These are phyloP conservation scores for Novumbra hubbsi DNA, from an alignment of 2,797 vertebrate genomes.

Conservation along the genomic window DNA sequence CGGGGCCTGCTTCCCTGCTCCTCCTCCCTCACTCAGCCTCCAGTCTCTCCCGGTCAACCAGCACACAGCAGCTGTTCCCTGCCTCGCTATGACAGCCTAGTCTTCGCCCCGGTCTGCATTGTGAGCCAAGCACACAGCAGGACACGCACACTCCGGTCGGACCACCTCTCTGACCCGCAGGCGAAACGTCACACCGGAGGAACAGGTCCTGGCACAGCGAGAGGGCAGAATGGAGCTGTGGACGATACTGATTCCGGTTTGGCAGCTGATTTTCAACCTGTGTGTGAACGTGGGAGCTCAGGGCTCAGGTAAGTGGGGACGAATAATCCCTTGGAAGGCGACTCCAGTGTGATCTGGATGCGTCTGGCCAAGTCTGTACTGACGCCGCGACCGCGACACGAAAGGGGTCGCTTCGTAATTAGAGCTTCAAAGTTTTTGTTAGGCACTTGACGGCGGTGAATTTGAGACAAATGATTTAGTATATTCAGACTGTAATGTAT, in stretches of 20 bases:
- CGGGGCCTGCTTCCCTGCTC: conserved; percentile 45
- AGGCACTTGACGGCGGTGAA: neutral
- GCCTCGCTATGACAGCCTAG: conserved; percentile 39
- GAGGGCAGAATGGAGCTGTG: conserved; percentile 62
- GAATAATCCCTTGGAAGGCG: neutral
- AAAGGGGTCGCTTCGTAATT: neutral
- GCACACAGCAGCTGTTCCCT: conserved; percentile 1
- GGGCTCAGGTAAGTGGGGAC: conserved; percentile 69
- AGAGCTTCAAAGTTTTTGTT: neutral
- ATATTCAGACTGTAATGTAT: conserved; percentile 39
- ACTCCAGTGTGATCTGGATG: neutral
- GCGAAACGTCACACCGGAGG: conserved; percentile 33
- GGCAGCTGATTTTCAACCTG: conserved; percentile 65
- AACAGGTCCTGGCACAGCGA: conserved; percentile 49
- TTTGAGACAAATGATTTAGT: conserved; percentile 17
- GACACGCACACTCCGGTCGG: conserved; percentile 18
- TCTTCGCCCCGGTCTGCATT: conserved; percentile 32
- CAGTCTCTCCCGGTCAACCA: neutral
- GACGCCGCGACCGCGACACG: neutral
- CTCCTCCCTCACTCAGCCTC: conserved; percentile 59
- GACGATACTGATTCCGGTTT: conserved; percentile 55
- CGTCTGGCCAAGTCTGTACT: neutral
- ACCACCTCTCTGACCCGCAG: conserved; percentile 2
- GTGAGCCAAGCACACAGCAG: neutral
- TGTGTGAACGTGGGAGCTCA: conserved; percentile 62